These are phyloP conservation scores for Apamea sordens DNA, from an alignment of 2,888 invertebrate genomes.

Conservation along the genomic window DNA sequence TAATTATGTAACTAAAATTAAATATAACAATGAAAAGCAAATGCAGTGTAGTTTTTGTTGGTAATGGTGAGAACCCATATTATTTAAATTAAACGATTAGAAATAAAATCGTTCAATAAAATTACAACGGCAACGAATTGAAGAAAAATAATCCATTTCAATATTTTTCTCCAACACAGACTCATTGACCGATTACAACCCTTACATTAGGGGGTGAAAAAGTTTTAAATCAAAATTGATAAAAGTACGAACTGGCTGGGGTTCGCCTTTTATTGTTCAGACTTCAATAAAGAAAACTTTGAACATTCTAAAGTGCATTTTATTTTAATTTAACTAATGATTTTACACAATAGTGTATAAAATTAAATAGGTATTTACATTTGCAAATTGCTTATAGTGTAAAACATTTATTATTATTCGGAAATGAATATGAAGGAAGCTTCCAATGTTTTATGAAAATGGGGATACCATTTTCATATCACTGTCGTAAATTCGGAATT, in stretches of 20 bases:
- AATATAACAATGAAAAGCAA: not conserved
- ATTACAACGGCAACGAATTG: not conserved
- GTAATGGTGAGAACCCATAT: not conserved
- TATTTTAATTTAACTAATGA: slow-evolving; percentile 27
- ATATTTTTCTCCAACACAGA: slow-evolving; percentile 9
- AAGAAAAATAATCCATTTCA: not conserved
- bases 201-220: slow-evolving; percentile 35
- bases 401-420: not conserved
- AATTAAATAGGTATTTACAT: not conserved
- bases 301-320: slow-evolving; percentile 26
- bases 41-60: no score
- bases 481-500: not conserved
- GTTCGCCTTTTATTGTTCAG: slow-evolving; percentile 44
- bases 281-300: slow-evolving; percentile 33
- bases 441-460: not conserved
- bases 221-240: slow-evolving; percentile 48
- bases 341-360: not conserved
- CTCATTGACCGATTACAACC: slow-evolving; percentile 36
- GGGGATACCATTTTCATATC: no score
- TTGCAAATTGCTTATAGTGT: not conserved
- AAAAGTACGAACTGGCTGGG: slow-evolving; percentile 34
- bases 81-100: not conserved
- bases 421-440: not conserved
- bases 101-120: not conserved
- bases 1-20: not conserved